Evolutionary conservation across 2,888 invertebrate genomes (phyloP).

Genomic region (Uloborus plumipes): DNA sequence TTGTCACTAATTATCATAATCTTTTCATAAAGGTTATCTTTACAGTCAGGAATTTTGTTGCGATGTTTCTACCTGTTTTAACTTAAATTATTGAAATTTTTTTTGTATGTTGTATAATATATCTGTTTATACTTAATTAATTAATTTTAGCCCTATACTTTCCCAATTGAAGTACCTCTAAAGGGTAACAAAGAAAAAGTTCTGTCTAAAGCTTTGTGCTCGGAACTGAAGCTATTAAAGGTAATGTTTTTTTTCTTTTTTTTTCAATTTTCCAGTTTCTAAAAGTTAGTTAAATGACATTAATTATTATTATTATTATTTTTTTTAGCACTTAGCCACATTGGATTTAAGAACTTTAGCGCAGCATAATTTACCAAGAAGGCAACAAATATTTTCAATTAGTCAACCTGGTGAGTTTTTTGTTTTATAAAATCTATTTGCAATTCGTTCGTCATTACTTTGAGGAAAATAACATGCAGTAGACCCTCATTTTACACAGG

Average conservation of each 20-base stretch:
- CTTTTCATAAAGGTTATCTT: no score
- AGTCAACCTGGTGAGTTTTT: slow-evolving; percentile 47
- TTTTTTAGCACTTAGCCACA: slow-evolving; percentile 36
- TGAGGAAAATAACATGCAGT: no score
- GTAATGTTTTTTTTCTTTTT: slow-evolving; percentile 12
- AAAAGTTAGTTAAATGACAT: background rate
- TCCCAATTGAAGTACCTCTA: slow-evolving; percentile 37
- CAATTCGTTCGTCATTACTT: no score
- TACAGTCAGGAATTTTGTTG: no score
- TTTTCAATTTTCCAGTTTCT: background rate
- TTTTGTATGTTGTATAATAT: background rate
- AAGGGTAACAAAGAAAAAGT: slow-evolving; percentile 28
- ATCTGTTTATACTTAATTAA: background rate
- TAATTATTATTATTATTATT: background rate
- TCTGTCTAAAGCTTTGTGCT: slow-evolving; percentile 22
- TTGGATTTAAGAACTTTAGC: slow-evolving; percentile 44
- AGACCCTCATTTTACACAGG: no score
- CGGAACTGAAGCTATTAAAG: slow-evolving; percentile 29
- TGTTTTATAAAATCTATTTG: background rate
- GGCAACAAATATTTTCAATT: slow-evolving; percentile 47
- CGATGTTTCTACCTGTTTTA: no score
- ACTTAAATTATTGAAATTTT: no score
- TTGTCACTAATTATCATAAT: no score
- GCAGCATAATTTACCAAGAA: slow-evolving; percentile 32
- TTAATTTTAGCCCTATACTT: slow-evolving; percentile 24